Base-by-base conservation (phyloP, 1,140 invertebrate genomes). In the Calephelis virginiensis region DNA sequence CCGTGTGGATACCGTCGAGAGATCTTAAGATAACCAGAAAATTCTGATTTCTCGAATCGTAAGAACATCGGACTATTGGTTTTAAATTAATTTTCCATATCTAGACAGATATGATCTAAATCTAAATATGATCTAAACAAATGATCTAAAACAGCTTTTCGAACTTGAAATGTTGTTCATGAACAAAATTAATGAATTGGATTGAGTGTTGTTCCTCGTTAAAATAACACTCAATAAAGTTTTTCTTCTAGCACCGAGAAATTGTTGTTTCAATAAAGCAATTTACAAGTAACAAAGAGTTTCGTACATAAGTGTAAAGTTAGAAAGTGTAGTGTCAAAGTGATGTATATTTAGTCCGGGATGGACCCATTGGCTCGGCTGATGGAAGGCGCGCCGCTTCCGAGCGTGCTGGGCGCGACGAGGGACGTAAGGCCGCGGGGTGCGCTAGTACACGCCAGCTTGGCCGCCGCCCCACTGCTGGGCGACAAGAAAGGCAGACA, bases 311-410 rank as follows among this genome's bases (percentile, higher is more conserved):
- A 45, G 66, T 67, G 61, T 48, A 28, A 49, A 66, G 61, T 66
- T 61, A 8, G 14, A n/a, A 60, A 17, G 8, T 62, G 63, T 53
- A 37, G 12, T 68, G 63, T 8, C 46, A 56, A 64, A 66, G 72
- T 74, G 74, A 68, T 72, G 73, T 68, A 65, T 66, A 61, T 37
- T 49, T 65, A 49, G 59, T 62, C 60, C 60, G 69, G 68, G 50
- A 96, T 96, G 95, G 95, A 96, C 92, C 95, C 95, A 72, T 85
- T 96, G 89, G 94, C 96, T 82, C 93, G 95, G 69, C 84, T 96
- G 79, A 95, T 96, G 94, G 94, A 93, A 80, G 93, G 93, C 70
- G 93, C 93, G 66, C 89, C 90, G 75, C 89, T 94, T 86, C 94
- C 94, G 71, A 93, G 94, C 80, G 93, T 93, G 76, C 80, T 94